Base-by-base conservation (phyloP, 2,888 invertebrate species). In the Ennomos quercinarius region DNA sequence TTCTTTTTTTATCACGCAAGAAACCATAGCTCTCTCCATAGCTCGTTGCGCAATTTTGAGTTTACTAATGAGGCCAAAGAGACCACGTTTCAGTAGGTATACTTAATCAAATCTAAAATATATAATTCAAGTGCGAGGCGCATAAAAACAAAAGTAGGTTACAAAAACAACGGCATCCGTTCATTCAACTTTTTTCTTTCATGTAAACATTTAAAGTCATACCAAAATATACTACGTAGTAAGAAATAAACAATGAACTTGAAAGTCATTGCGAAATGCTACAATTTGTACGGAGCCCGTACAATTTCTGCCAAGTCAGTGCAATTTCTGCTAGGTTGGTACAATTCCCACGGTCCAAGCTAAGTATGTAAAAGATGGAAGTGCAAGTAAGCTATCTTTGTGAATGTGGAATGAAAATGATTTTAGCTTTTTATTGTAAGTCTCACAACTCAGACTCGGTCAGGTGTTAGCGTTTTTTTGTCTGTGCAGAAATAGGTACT, bases 341-440 rank as follows among this genome's bases (percentile, higher is more conserved):
- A 46, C 43, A n/a, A 54, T 57, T 67, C 67, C 67, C 67, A 67
- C 67, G 67, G 64, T 64, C 27, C 6, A 27, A 27, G n/a, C n/a
- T 4, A 27, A 6, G 27, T 27, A 27, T 47, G 43, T 34, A 27
- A 13, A 47, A 10, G 5, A 34, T n/a, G 11, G 35, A 45, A 35
- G 27, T 37, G 45, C 6, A 37, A 36, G 45, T 45, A 45, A 46
- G 38, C 27, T n/a, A 11, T 4, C 27, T 48, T 38, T 13, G 36
- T 36, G 36, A 36, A 0, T 34, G n/a, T 44, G 27, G 42, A 27
- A 27, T 27, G 3, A 27, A 27, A 27, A 27, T 5, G 27, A 5
- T 6, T 6, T 27, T 17, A 17, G 27, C 27, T 27, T 27, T 17
- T 27, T 27, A 27, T 6, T 27, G 27, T 27, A 27, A 27, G 0